These are phyloP conservation scores for Mormoops blainvillei DNA, from an alignment of 2,113 vertebrate species.

Conservation along the genomic window DNA sequence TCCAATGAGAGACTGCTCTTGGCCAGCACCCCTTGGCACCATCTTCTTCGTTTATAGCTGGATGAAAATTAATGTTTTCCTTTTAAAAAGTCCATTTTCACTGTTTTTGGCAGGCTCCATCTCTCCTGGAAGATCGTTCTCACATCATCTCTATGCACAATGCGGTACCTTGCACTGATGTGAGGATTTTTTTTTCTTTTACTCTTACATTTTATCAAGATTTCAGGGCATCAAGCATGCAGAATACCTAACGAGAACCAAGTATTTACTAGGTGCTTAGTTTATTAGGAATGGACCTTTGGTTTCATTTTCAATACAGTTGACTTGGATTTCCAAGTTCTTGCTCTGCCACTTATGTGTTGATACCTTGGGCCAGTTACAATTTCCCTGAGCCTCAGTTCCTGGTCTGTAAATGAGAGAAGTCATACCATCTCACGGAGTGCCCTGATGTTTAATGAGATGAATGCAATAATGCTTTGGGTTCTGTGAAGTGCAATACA, in stretches of 20 bases:
- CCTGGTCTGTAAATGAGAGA: neutral
- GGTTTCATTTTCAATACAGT: neutral
- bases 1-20: neutral
- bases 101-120: neutral
- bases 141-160: neutral
- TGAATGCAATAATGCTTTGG: neutral
- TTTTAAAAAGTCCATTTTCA: neutral
- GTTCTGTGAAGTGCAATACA: neutral
- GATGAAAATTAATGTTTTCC: conserved; percentile 10
- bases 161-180: neutral
- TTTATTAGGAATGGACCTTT: neutral
- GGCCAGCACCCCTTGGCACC: neutral
- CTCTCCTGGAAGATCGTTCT: neutral
- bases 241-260: neutral
- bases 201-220: neutral
- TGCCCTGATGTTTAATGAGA: neutral
- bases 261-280: neutral
- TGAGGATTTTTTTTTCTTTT: neutral
- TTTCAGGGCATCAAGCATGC: neutral
- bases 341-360: neutral
- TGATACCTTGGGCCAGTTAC: neutral
- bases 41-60: neutral
- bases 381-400: neutral
- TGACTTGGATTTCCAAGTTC: neutral
- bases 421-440: neutral